Base-by-base conservation (phyloP, 2,888 invertebrate genomes). In the Eupeodes latifasciatus region DNA sequence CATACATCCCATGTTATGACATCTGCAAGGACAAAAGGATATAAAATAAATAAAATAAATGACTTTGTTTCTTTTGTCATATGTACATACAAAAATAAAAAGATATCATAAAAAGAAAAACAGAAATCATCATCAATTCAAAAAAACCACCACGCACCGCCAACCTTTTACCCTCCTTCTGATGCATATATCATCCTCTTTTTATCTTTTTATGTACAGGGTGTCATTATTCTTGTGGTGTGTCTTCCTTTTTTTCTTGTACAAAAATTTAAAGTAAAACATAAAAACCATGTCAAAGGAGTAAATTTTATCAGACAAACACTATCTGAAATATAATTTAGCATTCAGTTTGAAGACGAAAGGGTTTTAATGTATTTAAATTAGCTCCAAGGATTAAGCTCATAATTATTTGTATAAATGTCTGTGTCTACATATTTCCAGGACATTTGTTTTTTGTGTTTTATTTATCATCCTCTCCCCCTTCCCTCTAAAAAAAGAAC, bases 1-100 rank as follows among this genome's bases (percentile, higher is more conserved):
- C 95, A 95, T 95, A 96, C 96, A 96, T 96, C 96, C 97, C 97
- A 97, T 97, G 96, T 96, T 97, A 97, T 96, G 96, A 96, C 96
- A 96, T 97, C 97, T 97, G 96, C 85, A 96, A 96, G 90, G 92
- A 91, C 90, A 92, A 88, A 89, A 90, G 0, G 90, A 75, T 5
- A 72, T 6, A 59, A 6, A 84, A 78, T 5, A 80, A 86, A 67
- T 53, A 67, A 72, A 64, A 81, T 72, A 55, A 59, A 69, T 76
- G 19, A 44, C 19, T 62, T 49, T 27, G 53, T 74, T 77, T 49
- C 66, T 36, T 16, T 0, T 67, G 2, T 7, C 16, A 16, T 53
- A n/a, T n/a, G n/a, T n/a, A 47, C 53, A 57, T 5, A n/a, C 12
- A 55, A 62, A 67, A 75, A 55, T 62, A 78, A 57, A 80, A 49